Evolutionary conservation across 2,113 vertebrate genomes (phyloP).

Genomic region (Halichoerus grypus): DNA sequence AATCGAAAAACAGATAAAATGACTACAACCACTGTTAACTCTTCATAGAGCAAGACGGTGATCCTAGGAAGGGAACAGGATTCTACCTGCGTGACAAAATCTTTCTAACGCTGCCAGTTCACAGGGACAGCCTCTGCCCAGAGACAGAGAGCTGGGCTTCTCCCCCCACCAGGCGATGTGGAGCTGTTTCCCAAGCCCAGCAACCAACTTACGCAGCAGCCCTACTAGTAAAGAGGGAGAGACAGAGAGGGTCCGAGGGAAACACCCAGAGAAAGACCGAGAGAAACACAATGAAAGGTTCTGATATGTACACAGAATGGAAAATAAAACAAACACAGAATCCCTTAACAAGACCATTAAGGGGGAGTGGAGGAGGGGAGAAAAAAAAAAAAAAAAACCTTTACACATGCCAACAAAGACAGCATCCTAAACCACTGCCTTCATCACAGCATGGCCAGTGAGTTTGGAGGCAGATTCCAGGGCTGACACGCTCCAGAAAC

Average conservation of each 20-base stretch:
- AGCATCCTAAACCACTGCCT: neutral
- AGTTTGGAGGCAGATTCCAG: slow-evolving; percentile 33
- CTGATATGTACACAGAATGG: neutral
- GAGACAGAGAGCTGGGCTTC: neutral
- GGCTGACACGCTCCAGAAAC: slow-evolving; percentile 52
- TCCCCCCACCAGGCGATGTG: neutral
- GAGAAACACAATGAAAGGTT: neutral
- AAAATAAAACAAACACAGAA: slow-evolving; percentile 7
- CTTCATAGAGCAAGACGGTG: slow-evolving; percentile 64
- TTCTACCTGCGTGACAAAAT: slow-evolving; percentile 72
- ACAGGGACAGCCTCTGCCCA: slow-evolving; percentile 52
- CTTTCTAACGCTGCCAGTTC: slow-evolving; percentile 57
- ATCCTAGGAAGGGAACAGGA: slow-evolving; percentile 51
- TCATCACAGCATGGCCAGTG: neutral
- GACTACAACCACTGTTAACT: slow-evolving; percentile 57
- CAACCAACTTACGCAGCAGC: neutral
- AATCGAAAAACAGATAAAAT: slow-evolving; percentile 41
- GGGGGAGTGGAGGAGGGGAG: neutral
- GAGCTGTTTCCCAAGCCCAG: neutral
- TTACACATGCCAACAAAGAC: slow-evolving; percentile 9
- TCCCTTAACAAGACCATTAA: neutral
- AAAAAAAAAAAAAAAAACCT: neutral
- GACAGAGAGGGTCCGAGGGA: neutral
- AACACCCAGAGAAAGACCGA: neutral
- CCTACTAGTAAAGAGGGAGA: neutral